Base-by-base conservation (phyloP, 2,797 vertebrate species). In the Sebastes dallii region DNA sequence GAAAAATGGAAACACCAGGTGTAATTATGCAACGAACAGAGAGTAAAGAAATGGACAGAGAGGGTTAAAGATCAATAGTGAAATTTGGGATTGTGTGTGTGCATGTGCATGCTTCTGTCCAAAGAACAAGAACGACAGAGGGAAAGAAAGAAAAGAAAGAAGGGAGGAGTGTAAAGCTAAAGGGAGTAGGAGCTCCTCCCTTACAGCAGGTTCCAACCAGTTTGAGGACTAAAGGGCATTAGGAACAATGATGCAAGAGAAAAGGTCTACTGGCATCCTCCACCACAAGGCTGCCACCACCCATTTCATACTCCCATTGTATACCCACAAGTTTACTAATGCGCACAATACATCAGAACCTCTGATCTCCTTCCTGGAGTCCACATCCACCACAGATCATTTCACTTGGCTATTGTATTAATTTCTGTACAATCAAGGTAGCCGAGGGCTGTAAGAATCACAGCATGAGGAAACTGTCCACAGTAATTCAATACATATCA, bases 171-270 rank as follows among this genome's bases (percentile, higher is more conserved):
- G 78, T 81, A 85, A 88, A 90, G 88, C 88, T 90, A 88, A 77
- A 86, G 72, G 77, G 86, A 86, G 88, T 58, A 86, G 72, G 89
- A 85, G 87, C 91, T 93, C 93, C 93, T 95, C 93, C 93, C 91
- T 92, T 88, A 78, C 86, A 89, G 93, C 96, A 96, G 94, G 96
- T 96, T 95, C 81, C 82, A 95, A 96, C 96, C 94, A 93, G 95
- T 95, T 90, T 72, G 75, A 93, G 87, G 95, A 95, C 95, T 94
- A 94, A 94, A 94, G 91, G 90, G 94, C 90, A 93, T 93, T 93
- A 90, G 88, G 90, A 90, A 94, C 92, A 94, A 91, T 92, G 93
- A 95, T 92, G 94, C 93, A 94, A 94, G 89, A 95, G 90, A 95
- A 93, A 91, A 90, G 87, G 88, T 86, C 89, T 89, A 83, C 86